phyloP scores from a whole-genome alignment of 1,140 invertebrate genomes.

The Tetraneura akinire region DNA sequence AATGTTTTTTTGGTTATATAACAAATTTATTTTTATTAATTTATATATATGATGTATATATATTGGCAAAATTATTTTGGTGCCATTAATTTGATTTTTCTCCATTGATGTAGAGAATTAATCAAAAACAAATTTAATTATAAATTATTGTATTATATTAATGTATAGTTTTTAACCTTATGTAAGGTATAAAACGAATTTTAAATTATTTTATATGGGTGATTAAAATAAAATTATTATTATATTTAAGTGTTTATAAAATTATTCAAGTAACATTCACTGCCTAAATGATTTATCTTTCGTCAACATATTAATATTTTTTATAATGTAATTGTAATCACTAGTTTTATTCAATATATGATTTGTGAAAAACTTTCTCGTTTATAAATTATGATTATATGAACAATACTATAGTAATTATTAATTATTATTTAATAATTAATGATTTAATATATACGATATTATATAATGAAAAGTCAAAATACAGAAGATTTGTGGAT shows the following conservation, averaged over 20 bases:
- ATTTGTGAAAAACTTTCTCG: too few species aligned
- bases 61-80: background rate
- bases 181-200: constrained; percentile 17
- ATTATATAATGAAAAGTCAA: too few species aligned
- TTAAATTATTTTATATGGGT: constrained; percentile 34
- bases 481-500: too few species aligned
- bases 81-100: constrained; percentile 14
- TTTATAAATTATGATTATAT: too few species aligned
- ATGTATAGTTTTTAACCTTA: constrained; percentile 14
- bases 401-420: too few species aligned
- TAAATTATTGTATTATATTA: constrained; percentile 13
- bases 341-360: too few species aligned
- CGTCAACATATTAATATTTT: too few species aligned
- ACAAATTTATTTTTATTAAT: constrained; percentile 8
- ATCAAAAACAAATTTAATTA: constrained; percentile 23
- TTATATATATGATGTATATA: constrained; percentile 14
- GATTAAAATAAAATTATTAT: constrained; percentile 1
- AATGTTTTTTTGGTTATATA: constrained; percentile 8
- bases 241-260: constrained; percentile 5
- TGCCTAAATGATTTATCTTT: too few species aligned
- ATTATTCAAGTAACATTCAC: background rate
- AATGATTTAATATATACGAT: too few species aligned
- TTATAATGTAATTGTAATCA: too few species aligned
- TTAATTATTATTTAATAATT: too few species aligned
- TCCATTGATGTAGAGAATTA: constrained; percentile 24